phyloP scores from a whole-genome alignment of 92 coral and sea anemone genomes.

The Parazoanthus swiftii region DNA sequence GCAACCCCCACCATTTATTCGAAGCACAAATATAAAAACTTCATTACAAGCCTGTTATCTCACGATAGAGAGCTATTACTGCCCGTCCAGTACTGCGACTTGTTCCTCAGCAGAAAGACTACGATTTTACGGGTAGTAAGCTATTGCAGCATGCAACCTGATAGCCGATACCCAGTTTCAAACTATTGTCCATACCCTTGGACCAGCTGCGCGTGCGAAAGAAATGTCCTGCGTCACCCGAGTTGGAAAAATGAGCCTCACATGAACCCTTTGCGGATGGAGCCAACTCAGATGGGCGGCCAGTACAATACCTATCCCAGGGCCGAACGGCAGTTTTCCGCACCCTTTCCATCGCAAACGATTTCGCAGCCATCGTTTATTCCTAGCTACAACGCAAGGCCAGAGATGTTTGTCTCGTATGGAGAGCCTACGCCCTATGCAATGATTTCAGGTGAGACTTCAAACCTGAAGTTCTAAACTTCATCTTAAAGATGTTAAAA shows the following conservation, averaged over 20 bases:
- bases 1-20: constrained; percentile 35
- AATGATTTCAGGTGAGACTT: constrained; percentile 6
- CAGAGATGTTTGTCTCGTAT: constrained; percentile 24
- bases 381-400: constrained; percentile 12
- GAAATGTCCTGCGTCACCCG: constrained; percentile 19
- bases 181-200: constrained; percentile 24
- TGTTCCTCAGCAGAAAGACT: neutral
- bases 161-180: constrained; percentile 21
- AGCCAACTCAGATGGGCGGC: constrained; percentile 22
- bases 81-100: neutral
- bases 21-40: constrained; percentile 43
- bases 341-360: constrained; percentile 19
- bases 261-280: constrained; percentile 7
- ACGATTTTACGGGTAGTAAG: neutral
- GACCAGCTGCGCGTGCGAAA: constrained; percentile 35
- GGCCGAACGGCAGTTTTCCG: neutral
- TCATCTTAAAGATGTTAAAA: neutral
- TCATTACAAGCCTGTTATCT: constrained; percentile 29
- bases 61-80: neutral
- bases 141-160: constrained; percentile 29
- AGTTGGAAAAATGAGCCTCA: constrained; percentile 28
- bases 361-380: constrained; percentile 17
- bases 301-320: constrained; percentile 18
- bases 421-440: constrained; percentile 21
- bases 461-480: no score